Base-by-base conservation (phyloP, 2,113 vertebrate species). In the Rhynchomys soricoides region DNA sequence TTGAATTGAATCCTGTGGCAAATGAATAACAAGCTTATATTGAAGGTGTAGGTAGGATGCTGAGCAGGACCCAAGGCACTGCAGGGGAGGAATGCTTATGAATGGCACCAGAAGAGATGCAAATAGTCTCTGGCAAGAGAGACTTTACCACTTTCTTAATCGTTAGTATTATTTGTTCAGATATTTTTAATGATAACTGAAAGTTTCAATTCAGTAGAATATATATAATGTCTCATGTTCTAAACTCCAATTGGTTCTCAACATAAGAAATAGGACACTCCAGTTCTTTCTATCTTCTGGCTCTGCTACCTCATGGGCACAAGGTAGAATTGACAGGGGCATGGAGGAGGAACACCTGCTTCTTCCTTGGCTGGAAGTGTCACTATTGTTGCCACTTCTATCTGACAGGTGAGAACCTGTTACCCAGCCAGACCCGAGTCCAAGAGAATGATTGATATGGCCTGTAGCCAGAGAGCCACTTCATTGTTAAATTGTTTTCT, bases 1-100 rank as follows among this genome's bases (percentile, higher is more conserved):
- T 77, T 82, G 52, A 95, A 62, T n/a, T 92, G 64, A 77, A 5
- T 94, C 75, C 17, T 79, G 4, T 57, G 82, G 48, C 6, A 97
- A 89, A 45, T n/a, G 77, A 73, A 59, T 90, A 45, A 90, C 1
- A 34, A 55, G 59, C 15, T 22, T 7, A 40, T 79, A 83, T 26
- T 34, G 94, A 94, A 92, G 17, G 59, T 75, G 45, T 21, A n/a
- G 13, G 70, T 59, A 85, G 45, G 15, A 94, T 74, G 66, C 52
- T 19, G 16, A 92, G 68, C 1, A 89, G 74, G 86, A 95, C 59
- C 31, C 31, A 94, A 79, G 74, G 83, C 50, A 45, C 2, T 66
- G 16, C 7, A 57, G 59, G 50, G 75, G 55, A 90, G 6, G 94
- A 89, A 68, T 50, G 10, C 3, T 71, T 43, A 31, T 57, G 8